These are phyloP conservation scores for Cantharis rufa DNA, from an alignment of 2,888 invertebrate genomes.

Conservation along the genomic window DNA sequence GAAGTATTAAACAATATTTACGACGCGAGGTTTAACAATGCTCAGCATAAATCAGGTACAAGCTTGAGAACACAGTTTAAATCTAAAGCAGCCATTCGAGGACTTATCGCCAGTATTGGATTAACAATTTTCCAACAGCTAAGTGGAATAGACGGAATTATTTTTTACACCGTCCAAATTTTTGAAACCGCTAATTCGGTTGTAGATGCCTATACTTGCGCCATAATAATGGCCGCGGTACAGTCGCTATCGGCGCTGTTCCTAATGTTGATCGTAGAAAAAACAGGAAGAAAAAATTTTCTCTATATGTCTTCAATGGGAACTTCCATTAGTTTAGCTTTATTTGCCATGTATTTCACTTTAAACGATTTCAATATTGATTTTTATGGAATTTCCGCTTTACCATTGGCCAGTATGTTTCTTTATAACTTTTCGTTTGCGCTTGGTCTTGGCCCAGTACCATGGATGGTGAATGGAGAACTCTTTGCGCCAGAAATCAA, in stretches of 20 bases:
- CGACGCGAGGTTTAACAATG: conserved; percentile 48
- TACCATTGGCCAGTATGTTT: conserved; percentile 29
- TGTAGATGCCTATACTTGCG: conserved; percentile 64
- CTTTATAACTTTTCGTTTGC: conserved; percentile 28
- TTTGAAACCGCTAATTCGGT: conserved; percentile 71
- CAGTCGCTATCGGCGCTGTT: conserved; percentile 72
- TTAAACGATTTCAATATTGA: background rate
- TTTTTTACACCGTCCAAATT: conserved; percentile 74
- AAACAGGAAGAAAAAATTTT: conserved; percentile 70
- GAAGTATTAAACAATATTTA: conserved; percentile 66
- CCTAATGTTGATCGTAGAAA: conserved; percentile 73
- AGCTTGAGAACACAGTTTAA: conserved; percentile 62
- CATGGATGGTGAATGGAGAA: conserved; percentile 33
- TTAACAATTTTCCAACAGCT: conserved; percentile 83
- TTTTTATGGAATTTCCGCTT: conserved; percentile 16
- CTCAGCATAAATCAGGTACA: conserved; percentile 48
- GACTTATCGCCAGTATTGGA: conserved; percentile 70
- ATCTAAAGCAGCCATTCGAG: conserved; percentile 64
- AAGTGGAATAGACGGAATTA: conserved; percentile 78
- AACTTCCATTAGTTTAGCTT: conserved; percentile 6
- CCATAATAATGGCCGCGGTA: conserved; percentile 76
- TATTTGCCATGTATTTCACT: conserved; percentile 13
- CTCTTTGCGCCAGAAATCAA: conserved; percentile 30
- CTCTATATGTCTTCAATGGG: conserved; percentile 18
- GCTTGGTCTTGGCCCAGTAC: conserved; percentile 31